Conservation (phyloP, 2,888 invertebrate species). For the Oscheius sp. region DNA sequence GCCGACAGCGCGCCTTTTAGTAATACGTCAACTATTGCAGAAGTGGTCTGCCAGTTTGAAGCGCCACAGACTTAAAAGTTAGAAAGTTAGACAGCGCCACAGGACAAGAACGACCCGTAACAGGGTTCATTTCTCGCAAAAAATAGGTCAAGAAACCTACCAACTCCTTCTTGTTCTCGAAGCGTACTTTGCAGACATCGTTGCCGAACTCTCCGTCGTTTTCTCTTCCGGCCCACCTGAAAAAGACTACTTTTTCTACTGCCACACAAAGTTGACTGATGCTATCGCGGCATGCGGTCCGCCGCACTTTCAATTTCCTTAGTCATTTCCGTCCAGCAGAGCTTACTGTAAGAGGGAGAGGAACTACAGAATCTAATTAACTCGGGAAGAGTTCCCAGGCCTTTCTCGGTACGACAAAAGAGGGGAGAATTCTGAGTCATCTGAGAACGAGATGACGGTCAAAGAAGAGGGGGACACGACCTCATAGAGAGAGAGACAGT, state of each 20-base stretch:
- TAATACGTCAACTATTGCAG: too few species aligned
- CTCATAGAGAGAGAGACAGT: slow-evolving; percentile 2
- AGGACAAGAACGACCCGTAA: too few species aligned
- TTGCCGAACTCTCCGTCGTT: slow-evolving; percentile 72
- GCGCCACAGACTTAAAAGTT: too few species aligned
- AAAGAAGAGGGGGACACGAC: too few species aligned
- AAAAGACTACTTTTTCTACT: slow-evolving; percentile 30
- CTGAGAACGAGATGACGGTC: slow-evolving; percentile 22
- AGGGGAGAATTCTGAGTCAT: slow-evolving; percentile 3
- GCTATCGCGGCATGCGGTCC: slow-evolving; percentile 19
- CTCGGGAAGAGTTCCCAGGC: neutral
- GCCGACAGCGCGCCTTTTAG: too few species aligned
- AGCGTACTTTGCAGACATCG: slow-evolving; percentile 77
- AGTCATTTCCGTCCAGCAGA: too few species aligned
- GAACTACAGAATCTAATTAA: too few species aligned
- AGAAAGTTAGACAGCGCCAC: too few species aligned
- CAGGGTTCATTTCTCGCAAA: too few species aligned
- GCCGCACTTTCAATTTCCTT: slow-evolving; percentile 17
- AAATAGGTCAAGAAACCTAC: slow-evolving; percentile 39
- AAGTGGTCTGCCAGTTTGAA: too few species aligned
- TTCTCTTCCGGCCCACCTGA: slow-evolving; percentile 62
- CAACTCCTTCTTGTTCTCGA: slow-evolving; percentile 67
- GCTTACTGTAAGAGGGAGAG: too few species aligned
- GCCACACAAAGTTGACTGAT: slow-evolving; percentile 18
- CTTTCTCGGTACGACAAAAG: slow-evolving; percentile 10